Evolutionary conservation across 2,797 vertebrate genomes (phyloP), one percentile per base, ranked within the genome.

Genomic region (Schizopygopsis pylzovi): DNA sequence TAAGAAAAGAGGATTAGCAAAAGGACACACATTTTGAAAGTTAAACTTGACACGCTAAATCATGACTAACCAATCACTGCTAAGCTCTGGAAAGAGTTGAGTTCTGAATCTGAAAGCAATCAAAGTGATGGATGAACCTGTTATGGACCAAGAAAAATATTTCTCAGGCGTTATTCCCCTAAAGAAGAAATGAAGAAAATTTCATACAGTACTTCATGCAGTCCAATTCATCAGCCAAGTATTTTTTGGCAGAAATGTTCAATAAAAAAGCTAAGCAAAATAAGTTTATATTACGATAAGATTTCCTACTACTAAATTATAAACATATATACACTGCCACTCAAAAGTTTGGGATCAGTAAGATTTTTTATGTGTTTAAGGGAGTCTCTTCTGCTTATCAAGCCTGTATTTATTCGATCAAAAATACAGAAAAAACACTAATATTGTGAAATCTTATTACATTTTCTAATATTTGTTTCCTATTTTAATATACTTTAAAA

Each of bases 11-110:
- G 10, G 25, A 75, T 83, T 75, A 47, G 56, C 25, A 49, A 52
- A 67, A 11, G 45, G 45, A 43, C 72, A 67, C 59, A 76, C 22
- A 83, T 75, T 83, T 83, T 79, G 5, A 37, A 45, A 72, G 72
- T 25, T 83, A 10, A 83, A 76, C 25, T 20, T 39, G 54, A 9
- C 72, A 65, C 28, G 2, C 28, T 33, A 33, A 33, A 33, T 16
- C 61, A 68, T 33, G 47, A 84, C 73, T 78, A 84, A 76, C 73
- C 61, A 77, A 68, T 78, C 33, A 43, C 47, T 54, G 22, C 22
- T 37, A 20, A 85, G 67, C 47, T 68, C n/a, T 16, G 37, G 6
- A 28, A 78, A 79, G 18, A 11, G 47, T 71, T n/a, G 8, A 20
- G 15, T 45, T 84, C 63, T 54, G 47, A 72, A 47, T 79, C 65